Evolutionary conservation across 1,140 invertebrate genomes (phyloP).

Genomic region (Drosophila sucinea): DNA sequence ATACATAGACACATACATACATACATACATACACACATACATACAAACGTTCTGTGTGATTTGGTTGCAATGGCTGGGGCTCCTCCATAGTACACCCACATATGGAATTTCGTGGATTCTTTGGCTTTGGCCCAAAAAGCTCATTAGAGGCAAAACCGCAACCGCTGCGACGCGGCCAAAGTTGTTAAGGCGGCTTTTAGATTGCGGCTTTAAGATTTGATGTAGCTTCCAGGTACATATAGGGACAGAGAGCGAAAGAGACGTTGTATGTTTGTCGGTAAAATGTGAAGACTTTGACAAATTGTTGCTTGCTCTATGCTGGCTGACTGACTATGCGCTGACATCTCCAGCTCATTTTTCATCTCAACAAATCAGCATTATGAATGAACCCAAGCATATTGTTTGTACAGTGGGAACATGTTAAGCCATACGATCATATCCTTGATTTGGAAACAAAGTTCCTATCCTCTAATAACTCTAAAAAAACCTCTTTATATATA

Average conservation of each 20-base stretch:
- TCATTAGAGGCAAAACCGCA: conserved; percentile 24
- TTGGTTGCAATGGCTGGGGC: conserved; percentile 13
- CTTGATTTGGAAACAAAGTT: too few species aligned
- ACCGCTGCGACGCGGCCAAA: conserved; percentile 32
- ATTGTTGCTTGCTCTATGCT: conserved; percentile 60
- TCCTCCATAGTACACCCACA: conserved; percentile 31
- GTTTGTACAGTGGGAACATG: conserved; percentile 1
- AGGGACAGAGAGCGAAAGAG: not conserved
- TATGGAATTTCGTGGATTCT: conserved; percentile 47
- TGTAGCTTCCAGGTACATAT: conserved; percentile 2
- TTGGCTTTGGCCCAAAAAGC: conserved; percentile 27
- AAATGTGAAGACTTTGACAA: conserved; percentile 69
- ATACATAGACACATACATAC: not conserved
- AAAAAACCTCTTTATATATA: too few species aligned
- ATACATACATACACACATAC: not conserved
- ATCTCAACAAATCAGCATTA: conserved; percentile 50
- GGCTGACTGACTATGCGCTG: conserved; percentile 45
- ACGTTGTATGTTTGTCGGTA: conserved; percentile 12
- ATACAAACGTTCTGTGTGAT: conserved; percentile 8
- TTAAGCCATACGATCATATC: not conserved
- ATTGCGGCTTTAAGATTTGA: conserved; percentile 57
- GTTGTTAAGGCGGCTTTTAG: conserved; percentile 57
- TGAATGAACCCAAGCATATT: conserved; percentile 40
- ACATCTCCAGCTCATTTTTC: conserved; percentile 61
- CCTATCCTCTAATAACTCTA: too few species aligned